These are phyloP conservation scores for Molorchus minor DNA, from an alignment of 2,888 invertebrate species.

Conservation along the genomic window DNA sequence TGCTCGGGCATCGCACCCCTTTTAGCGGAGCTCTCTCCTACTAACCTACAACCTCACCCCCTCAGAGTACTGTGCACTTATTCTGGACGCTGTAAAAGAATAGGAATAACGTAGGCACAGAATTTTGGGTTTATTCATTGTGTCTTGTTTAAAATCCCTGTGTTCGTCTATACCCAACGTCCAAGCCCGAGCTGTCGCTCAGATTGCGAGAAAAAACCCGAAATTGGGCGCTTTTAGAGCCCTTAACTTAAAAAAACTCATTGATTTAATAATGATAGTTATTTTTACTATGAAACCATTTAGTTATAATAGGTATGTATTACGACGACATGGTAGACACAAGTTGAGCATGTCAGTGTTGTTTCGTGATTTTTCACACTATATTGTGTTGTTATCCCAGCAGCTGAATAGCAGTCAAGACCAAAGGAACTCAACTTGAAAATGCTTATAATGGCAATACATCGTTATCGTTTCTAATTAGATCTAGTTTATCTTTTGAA, in stretches of 20 bases:
- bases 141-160: conserved; percentile 84
- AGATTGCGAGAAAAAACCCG: conserved; percentile 38
- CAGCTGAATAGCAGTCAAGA: conserved; percentile 18
- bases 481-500: no score
- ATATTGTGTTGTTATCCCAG: conserved; percentile 10
- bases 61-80: conserved; percentile 28
- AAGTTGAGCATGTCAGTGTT: conserved; percentile 60
- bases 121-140: conserved; percentile 68
- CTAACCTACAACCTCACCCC: conserved; percentile 39
- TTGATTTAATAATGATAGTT: conserved; percentile 13
- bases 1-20: conserved; percentile 63
- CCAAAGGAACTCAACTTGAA: conserved; percentile 18
- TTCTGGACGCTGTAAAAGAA: conserved; percentile 33
- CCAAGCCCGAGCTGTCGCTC: conserved; percentile 63
- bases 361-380: conserved; percentile 25
- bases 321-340: conserved; percentile 61
- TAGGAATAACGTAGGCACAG: conserved; percentile 58
- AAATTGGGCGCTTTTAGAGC: conserved; percentile 26
- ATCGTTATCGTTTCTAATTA: neutral
- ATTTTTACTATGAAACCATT: conserved; percentile 42
- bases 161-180: conserved; percentile 81
- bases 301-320: conserved; percentile 62
- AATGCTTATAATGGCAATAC: no score
- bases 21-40: conserved; percentile 55
- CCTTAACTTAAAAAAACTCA: conserved; percentile 13